Conservation (phyloP, 2,113 vertebrate genomes). For the Petrocephalus microphthalmus region DNA sequence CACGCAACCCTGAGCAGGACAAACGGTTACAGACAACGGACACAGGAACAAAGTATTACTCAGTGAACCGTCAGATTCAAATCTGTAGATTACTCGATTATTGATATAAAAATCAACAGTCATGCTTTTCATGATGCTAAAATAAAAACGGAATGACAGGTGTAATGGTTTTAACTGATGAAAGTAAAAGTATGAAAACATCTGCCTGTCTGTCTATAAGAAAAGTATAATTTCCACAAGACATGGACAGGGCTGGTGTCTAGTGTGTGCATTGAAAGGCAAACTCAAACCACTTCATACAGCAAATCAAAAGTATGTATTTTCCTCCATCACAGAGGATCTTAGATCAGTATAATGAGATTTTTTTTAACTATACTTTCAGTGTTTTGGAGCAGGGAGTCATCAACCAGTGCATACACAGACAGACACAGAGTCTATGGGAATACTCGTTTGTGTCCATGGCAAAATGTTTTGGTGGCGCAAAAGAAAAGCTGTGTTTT, state of each 20-base stretch:
- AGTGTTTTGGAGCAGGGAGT: background rate
- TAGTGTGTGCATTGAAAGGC: background rate
- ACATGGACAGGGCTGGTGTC: background rate
- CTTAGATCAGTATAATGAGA: background rate
- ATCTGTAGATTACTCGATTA: no score
- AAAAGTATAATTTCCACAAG: background rate
- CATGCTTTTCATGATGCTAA: background rate
- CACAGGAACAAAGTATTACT: no score
- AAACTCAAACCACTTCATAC: background rate
- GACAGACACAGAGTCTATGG: no score
- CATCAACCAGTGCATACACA: background rate
- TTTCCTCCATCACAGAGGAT: background rate
- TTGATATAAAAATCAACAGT: no score
- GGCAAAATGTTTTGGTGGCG: background rate
- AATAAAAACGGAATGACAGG: background rate
- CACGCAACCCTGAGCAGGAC: no score
- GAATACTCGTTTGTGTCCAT: background rate
- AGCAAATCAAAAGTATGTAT: background rate
- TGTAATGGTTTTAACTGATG: background rate
- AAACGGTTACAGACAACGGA: no score
- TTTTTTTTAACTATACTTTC: background rate
- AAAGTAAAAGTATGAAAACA: background rate
- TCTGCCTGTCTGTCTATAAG: background rate
- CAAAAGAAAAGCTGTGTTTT: background rate
- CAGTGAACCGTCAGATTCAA: no score